Evolutionary conservation across 2,797 vertebrate genomes (phyloP).

Genomic region (Pampus argenteus): DNA sequence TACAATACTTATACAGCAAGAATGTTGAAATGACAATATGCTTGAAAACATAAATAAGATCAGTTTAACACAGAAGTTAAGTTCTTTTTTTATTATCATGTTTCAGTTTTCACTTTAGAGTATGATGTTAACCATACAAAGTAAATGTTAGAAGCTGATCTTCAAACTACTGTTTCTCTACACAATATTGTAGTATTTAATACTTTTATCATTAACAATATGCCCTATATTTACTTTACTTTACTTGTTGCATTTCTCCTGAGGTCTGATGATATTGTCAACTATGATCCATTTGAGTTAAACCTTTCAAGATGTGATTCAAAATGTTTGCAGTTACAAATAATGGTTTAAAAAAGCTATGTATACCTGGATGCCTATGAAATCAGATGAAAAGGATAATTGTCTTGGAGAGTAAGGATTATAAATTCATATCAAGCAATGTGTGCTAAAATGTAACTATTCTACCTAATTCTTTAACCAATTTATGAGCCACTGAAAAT

Average conservation of each 20-base stretch:
- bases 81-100: constrained; percentile 27
- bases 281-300: not conserved
- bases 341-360: not conserved
- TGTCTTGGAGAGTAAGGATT: too few species aligned
- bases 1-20: not conserved
- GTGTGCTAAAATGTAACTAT: not conserved
- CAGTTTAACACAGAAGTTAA: constrained; percentile 10
- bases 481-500: not conserved
- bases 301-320: not conserved
- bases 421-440: not conserved
- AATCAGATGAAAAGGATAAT: not conserved
- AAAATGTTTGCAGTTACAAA: not conserved
- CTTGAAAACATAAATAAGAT: not conserved
- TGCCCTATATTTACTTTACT: too few species aligned
- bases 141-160: constrained; percentile 1
- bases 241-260: too few species aligned
- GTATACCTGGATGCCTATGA: not conserved
- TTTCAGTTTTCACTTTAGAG: not conserved
- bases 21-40: not conserved
- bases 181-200: not conserved
- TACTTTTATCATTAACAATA: not conserved
- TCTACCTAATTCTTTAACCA: not conserved
- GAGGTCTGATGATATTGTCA: not conserved
- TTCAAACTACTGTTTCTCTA: constrained; percentile 10
- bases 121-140: not conserved